Evolutionary conservation across 2,888 invertebrate species (phyloP), one percentile per base, ranked within the genome.

Genomic region (Dimorphilus gyrociliatus): DNA sequence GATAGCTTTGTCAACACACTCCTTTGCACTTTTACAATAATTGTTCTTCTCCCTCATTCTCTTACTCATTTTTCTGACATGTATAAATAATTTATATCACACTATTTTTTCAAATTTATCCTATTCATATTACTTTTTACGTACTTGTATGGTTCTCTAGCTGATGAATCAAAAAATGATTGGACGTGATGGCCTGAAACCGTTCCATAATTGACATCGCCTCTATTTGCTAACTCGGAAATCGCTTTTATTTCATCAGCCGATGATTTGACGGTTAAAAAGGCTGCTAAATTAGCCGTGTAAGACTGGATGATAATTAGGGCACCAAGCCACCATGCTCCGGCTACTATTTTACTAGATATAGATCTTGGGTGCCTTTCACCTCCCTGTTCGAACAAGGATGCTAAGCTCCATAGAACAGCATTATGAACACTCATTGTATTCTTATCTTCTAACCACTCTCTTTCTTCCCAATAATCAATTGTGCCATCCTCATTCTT

Each of bases 241-340:
- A 36, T 25, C 13, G 30, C 23, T 19, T 30, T 27, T 2, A 36
- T 27, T 25, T 21, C 23, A 15, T 34, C 27, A 2, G 19, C 18
- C 8, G 36, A 27, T 16, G 27, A 19, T 29, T 35, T 36, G 12
- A 36, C 34, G 17, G 36, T 36, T 10, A 36, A 29, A 17, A 34
- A 36, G 16, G 36, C 36, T 6, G 36, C 36, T 28, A 36, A 19
- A 24, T 36, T 36, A 28, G 36, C 36, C 14, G 36, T 36, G 28
- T 36, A 36, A 1, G 34, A 29, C 13, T 24, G 23, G 8, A 21
- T 25, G 16, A 36, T 34, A 25, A 36, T 36, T 12, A 36, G 34
- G 7, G 30, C 23, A 3, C 34, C 36, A 8, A 36, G 13, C 36
- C 36, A 36, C 36, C 36, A 36, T 8, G 34, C 28, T 3, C 25